Conservation (phyloP, 1,140 invertebrate genomes). For the Andricus grossulariae region DNA sequence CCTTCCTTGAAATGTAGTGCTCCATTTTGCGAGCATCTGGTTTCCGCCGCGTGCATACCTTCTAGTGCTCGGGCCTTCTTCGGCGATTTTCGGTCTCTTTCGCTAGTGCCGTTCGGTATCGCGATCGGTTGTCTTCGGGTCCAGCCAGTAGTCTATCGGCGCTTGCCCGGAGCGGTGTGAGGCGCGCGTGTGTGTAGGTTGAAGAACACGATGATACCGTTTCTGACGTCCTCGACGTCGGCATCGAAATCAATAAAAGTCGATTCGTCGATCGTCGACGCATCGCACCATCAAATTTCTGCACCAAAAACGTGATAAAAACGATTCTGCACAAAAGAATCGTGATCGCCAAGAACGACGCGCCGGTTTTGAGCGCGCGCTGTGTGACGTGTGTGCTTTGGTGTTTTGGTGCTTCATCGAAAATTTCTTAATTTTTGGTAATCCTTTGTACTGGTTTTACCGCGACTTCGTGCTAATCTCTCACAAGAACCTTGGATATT, state of each 20-base stretch:
- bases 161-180: conserved; percentile 54
- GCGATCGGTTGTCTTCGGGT: conserved; percentile 57
- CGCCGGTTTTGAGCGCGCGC: neutral
- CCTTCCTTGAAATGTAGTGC: too few relatives aligned
- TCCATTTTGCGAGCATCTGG: too few relatives aligned
- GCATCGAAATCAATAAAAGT: neutral
- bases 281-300: neutral
- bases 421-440: neutral
- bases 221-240: neutral
- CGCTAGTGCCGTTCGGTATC: conserved; percentile 36
- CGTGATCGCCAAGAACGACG: conserved; percentile 5
- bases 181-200: neutral
- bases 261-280: neutral
- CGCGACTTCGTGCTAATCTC: conserved; percentile 10
- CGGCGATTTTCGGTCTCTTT: conserved; percentile 37
- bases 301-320: neutral
- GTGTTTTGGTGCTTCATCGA: conserved; percentile 9
- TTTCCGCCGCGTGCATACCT: conserved; percentile 62
- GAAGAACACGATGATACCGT: neutral
- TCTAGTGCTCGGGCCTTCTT: conserved; percentile 38
- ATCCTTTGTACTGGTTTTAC: conserved; percentile 26
- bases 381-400: conserved; percentile 9
- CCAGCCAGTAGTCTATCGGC: conserved; percentile 62
- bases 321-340: neutral
- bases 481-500: conserved; percentile 22